Base-by-base conservation (phyloP, 2,113 vertebrate genomes). In the Chinchilla lanigera region DNA sequence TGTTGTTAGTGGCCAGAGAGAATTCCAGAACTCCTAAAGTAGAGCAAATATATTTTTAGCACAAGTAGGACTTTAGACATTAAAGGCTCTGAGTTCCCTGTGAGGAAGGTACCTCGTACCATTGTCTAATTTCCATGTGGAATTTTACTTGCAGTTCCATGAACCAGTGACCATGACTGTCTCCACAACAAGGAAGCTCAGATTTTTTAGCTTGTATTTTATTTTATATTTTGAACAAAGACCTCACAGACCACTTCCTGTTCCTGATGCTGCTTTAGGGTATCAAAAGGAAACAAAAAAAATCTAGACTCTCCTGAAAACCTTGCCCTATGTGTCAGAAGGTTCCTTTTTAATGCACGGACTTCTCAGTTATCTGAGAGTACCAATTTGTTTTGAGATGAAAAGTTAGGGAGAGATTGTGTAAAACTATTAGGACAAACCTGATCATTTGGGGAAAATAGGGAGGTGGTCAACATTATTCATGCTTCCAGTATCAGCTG, bases 21-120 rank as follows among this genome's bases (percentile, higher is more conserved):
- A 81, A 60, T 94, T 91, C 73, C 89, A 86, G 78, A 88, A 26
- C 81, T 97, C 83, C 78, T 90, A 88, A 89, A 95, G 69, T 90
- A 83, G 75, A 84, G 44, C 65, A 94, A 93, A 87, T 61, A n/a
- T 65, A 85, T 90, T 95, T 52, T 86, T 44, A 50, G 56, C 22
- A 83, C 52, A 71, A 82, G 52, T n/a, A 30, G 28, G 75, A 71
- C 44, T 88, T 93, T 54, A 38, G 56, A 75, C 52, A 56, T 88
- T 13, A 82, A 89, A 56, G 26, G 14, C 82, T 90, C 50, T 47
- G 90, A 77, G 87, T 69, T 97, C 41, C 52, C 52, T 41, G 10
- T 11, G 47, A 92, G 44, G 54, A 89, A 85, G n/a, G 28, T 44
- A 8, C 30, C 47, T 35, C 81, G 28, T 16, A 38, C n/a, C 12